These are phyloP conservation scores for Acanthisitta chloris DNA, from an alignment of 2,113 vertebrate genomes.

Conservation along the genomic window DNA sequence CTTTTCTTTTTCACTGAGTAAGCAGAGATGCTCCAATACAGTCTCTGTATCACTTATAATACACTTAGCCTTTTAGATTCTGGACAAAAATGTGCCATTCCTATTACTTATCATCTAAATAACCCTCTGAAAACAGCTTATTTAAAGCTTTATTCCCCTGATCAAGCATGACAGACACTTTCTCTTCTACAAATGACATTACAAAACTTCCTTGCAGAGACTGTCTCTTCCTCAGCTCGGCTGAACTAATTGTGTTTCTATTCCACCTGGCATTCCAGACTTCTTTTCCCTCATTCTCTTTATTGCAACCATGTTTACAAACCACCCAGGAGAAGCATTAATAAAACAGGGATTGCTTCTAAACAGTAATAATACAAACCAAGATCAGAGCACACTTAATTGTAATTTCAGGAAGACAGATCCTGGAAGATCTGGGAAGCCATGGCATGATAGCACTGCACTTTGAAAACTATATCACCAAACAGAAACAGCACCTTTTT, in stretches of 20 bases:
- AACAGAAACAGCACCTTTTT: neutral
- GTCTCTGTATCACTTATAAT: neutral
- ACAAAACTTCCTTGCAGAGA: neutral
- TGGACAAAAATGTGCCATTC: conserved; percentile 1
- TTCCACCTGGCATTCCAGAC: neutral
- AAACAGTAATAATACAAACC: neutral
- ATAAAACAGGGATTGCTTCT: neutral
- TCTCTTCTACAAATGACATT: neutral
- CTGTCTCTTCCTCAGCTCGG: neutral
- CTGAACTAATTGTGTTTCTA: neutral
- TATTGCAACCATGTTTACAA: conserved; percentile 1
- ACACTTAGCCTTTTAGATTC: neutral
- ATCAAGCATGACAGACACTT: neutral
- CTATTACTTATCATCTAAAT: conserved; percentile 4
- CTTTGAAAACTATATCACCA: neutral
- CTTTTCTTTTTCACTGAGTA: conserved; percentile 1
- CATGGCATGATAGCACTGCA: neutral
- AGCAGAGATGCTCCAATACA: neutral
- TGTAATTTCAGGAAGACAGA: neutral
- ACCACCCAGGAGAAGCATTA: neutral
- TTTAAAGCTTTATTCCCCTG: neutral
- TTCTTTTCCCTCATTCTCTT: neutral
- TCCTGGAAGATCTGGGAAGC: neutral
- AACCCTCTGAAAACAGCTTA: neutral
- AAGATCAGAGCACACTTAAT: neutral